phyloP scores from a whole-genome alignment of 2,888 invertebrate species.

The Agrotis clavis region DNA sequence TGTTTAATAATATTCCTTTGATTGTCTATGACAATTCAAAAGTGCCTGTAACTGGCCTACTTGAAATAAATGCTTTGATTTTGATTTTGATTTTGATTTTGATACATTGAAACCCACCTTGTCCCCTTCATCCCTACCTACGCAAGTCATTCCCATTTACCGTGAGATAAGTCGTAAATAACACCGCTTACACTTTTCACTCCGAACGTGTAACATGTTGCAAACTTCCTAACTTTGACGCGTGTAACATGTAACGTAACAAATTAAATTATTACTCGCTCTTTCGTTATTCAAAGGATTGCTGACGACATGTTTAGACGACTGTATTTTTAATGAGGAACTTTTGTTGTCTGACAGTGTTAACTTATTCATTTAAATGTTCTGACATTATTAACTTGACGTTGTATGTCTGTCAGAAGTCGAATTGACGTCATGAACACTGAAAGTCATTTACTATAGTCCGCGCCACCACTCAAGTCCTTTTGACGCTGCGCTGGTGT shows the following conservation, averaged over 20 bases:
- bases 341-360: neutral
- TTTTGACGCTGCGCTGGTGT: no score
- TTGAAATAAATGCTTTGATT: no score
- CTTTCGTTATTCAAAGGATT: conserved; percentile 43
- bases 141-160: conserved; percentile 9
- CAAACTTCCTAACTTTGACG: conserved; percentile 57
- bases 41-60: no score
- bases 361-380: neutral
- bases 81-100: no score
- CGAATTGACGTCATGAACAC: no score
- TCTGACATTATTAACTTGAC: neutral
- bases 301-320: conserved; percentile 40
- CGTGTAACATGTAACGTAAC: conserved; percentile 54
- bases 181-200: conserved; percentile 56
- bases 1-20: no score
- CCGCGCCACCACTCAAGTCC: no score
- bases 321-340: conserved; percentile 30
- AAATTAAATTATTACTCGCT: conserved; percentile 60
- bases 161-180: conserved; percentile 49
- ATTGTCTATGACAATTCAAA: no score
- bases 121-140: neutral
- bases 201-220: conserved; percentile 43
- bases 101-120: neutral
- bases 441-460: no score
- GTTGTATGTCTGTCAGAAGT: no score